These are phyloP conservation scores for Apamea monoglypha DNA, from an alignment of 2,888 invertebrate genomes.

Conservation along the genomic window DNA sequence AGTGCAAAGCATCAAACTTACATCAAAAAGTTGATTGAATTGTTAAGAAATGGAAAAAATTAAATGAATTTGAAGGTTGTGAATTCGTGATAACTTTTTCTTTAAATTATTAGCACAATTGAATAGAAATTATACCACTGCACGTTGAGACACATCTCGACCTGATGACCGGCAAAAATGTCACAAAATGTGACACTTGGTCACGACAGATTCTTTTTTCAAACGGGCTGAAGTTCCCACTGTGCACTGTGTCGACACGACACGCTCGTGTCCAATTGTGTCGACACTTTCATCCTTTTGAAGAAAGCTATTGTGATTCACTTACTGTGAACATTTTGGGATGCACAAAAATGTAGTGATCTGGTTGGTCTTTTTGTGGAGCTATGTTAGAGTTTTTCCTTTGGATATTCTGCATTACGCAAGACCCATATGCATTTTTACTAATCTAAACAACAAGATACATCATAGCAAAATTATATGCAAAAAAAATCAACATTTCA, in stretches of 20 bases:
- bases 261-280: slow-evolving; percentile 70
- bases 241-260: slow-evolving; percentile 64
- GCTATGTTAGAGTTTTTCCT: background rate
- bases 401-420: background rate
- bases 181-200: slow-evolving; percentile 73
- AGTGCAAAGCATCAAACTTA: slow-evolving; percentile 10
- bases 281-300: slow-evolving; percentile 72
- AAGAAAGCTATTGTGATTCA: slow-evolving; percentile 52
- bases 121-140: slow-evolving; percentile 24
- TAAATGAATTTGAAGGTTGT: background rate
- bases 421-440: background rate
- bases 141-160: slow-evolving; percentile 43
- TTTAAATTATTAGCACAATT: slow-evolving; percentile 3
- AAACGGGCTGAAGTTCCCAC: slow-evolving; percentile 71
- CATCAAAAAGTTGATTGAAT: background rate
- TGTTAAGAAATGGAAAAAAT: background rate
- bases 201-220: slow-evolving; percentile 78
- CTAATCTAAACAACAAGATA: background rate
- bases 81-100: background rate
- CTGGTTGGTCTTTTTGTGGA: background rate
- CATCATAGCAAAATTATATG: background rate
- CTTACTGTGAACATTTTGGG: slow-evolving; percentile 37
- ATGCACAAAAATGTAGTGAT: slow-evolving; percentile 32
- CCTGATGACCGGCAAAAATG: slow-evolving; percentile 71
- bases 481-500: slow-evolving; percentile 15